Evolutionary conservation across 35 echinoderm and acorn worm species (phyloP), one percentile per base, ranked within the genome.

Genomic region (Diadema setosum): DNA sequence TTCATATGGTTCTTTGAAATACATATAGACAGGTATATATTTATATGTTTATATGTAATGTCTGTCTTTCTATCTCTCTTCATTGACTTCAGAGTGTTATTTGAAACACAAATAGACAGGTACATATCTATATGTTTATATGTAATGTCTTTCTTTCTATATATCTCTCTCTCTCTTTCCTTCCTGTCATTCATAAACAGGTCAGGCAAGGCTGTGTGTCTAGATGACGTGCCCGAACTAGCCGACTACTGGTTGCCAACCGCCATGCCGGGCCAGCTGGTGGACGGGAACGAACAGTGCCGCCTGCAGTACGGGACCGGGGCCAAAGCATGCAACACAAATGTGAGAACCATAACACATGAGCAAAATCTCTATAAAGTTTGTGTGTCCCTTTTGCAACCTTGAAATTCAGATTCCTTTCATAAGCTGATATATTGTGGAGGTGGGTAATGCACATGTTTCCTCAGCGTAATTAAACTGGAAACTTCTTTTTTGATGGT

Each of bases 271-370:
- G 93, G 93, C 43, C 69, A 95, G 52, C 83, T 95, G 1, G 83
- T 95, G 25, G 93, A 86, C 21, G 93, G 88, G 29, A 84, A 95
- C 61, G 31, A 83, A 44, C 93, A 95, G 39, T 95, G 93, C 27
- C 42, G 73, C 39, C 42, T 91, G 37, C 93, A 95, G 49, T 85
- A 85, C 31, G 84, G 88, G 17, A 49, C 70, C n/a, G 74, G 58
- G 58, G 81, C 84, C 39, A 89, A 82, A 35, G 93, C 88, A 2
- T 95, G 93, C 39, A 95, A 95, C 27, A 89, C 87, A 5, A 88
- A 89, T 94, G 92, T 94, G 82, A 94, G 92, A 78, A 70, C 5
- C n/a, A n/a, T n/a, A n/a, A n/a, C n/a, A n/a, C n/a, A n/a, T n/a
- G n/a, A n/a, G n/a, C n/a, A n/a, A n/a, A n/a, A n/a, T n/a, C n/a